phyloP scores from a whole-genome alignment of 2,888 invertebrate genomes.

The Drosophila falleni region DNA sequence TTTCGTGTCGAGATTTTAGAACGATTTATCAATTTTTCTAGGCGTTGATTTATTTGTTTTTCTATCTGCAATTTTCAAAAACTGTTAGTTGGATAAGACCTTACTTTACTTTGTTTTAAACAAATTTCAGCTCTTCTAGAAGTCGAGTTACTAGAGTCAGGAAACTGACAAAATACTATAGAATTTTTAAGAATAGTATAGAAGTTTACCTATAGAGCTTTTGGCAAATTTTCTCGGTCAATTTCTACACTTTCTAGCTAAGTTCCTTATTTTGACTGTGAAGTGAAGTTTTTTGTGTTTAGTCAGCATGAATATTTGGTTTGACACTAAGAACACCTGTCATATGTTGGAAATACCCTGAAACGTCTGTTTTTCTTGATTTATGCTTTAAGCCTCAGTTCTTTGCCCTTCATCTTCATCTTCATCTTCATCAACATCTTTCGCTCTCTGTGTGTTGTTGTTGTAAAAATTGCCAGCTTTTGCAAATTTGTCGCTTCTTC shows the following conservation, averaged over 20 bases:
- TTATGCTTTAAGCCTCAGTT: slow-evolving; percentile 10
- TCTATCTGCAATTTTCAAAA: neutral
- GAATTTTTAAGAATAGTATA: too few relatives aligned
- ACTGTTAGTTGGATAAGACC: too few relatives aligned
- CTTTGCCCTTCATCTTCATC: neutral
- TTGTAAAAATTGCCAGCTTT: slow-evolving; percentile 75
- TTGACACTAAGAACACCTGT: slow-evolving; percentile 8
- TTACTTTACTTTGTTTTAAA: neutral
- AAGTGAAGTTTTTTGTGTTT: slow-evolving; percentile 15
- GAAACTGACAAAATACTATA: too few relatives aligned
- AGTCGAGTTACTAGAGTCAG: slow-evolving; percentile 16
- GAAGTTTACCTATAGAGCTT: too few relatives aligned
- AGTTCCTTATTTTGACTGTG: too few relatives aligned
- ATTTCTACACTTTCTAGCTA: neutral
- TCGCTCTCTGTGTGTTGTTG: slow-evolving; percentile 31
- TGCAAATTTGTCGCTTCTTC: slow-evolving; percentile 77
- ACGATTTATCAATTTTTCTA: slow-evolving; percentile 11
- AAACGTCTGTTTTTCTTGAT: neutral
- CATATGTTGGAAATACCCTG: slow-evolving; percentile 2
- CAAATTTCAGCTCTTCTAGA: slow-evolving; percentile 2
- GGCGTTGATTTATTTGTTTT: slow-evolving; percentile 12
- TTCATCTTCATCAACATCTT: slow-evolving; percentile 7
- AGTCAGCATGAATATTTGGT: slow-evolving; percentile 9
- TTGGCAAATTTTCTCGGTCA: neutral
- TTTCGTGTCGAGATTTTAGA: neutral